Evolutionary conservation across 2,888 invertebrate species (phyloP), one percentile per base, ranked within the genome.

Genomic region (Leistus spinibarbis): DNA sequence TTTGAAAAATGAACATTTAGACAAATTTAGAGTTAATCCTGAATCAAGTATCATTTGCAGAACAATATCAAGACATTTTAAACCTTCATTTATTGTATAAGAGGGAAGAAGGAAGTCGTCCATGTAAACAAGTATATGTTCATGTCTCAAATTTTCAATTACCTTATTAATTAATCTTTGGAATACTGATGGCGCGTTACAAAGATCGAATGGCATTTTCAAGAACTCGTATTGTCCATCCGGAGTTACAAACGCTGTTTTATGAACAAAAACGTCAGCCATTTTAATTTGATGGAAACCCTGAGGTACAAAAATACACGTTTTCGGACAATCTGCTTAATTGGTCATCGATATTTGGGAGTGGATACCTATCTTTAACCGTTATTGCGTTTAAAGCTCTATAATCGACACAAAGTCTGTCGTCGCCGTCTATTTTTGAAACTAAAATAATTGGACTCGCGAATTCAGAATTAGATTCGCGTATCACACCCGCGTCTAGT

Each of bases 201-300:
- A 56, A 4, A 77, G 62, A 17, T 75, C 76, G 66, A 78, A 76
- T 4, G 78, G 78, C 73, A 78, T 73, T 62, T 69, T 76, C 9
- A 65, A 16, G 19, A 69, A 78, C 80, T 0, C 80, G 78, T 24
- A 80, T 80, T 20, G 77, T 78, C 0, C 80, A 20, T 80, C 80
- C 0, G 78, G 80, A 4, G 80, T 82, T 4, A 77, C 77, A 23
- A 81, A 79, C 0, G 79, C 82, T 0, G 81, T 82, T 24, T 79
- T 80, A 3, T 73, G 75, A 5, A 78, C 78, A 27, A 78, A 78
- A 13, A 24, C 69, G 60, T 24, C 66, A 69, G 22, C 54, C 10
- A 1, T 20, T 40, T 10, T n/a, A 75, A 9, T 23, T 66, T 53
- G 78, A 1, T 10, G n/a, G 23, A 27, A 20, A 17, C 66, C 40